Evolutionary conservation across 1,140 invertebrate species (phyloP).

Genomic region (Tetraneura akinire): DNA sequence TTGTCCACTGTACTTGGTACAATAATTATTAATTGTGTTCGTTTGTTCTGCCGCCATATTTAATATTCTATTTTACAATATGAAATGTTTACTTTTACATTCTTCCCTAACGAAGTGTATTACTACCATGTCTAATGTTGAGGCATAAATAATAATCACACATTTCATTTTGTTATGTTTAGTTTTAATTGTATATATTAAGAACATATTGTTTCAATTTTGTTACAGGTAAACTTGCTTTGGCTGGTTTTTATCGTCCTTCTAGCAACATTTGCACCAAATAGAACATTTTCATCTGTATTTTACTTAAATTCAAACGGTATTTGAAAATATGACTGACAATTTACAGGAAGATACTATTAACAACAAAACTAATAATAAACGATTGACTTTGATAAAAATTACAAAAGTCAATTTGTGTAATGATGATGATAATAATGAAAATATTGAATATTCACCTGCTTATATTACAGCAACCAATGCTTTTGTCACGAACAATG

Average conservation of each 20-base stretch:
- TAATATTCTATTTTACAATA: too few species aligned
- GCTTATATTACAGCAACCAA: conserved; percentile 17
- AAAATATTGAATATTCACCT: conserved; percentile 5
- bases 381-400: conserved; percentile 22
- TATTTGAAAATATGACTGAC: neutral
- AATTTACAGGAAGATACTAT: neutral
- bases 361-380: neutral
- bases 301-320: too few species aligned
- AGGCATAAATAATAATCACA: too few species aligned
- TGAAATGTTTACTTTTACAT: too few species aligned
- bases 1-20: too few species aligned
- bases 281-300: too few species aligned
- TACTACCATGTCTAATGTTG: too few species aligned
- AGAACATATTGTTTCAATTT: neutral
- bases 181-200: too few species aligned
- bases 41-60: too few species aligned
- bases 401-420: conserved; percentile 6
- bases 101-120: too few species aligned
- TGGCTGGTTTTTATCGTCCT: neutral
- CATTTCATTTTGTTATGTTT: too few species aligned
- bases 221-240: neutral
- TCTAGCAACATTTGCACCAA: neutral
- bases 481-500: neutral
- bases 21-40: too few species aligned
- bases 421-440: neutral